Conservation (phyloP, 2,888 invertebrate genomes). For the Tetanocera ferruginea region DNA sequence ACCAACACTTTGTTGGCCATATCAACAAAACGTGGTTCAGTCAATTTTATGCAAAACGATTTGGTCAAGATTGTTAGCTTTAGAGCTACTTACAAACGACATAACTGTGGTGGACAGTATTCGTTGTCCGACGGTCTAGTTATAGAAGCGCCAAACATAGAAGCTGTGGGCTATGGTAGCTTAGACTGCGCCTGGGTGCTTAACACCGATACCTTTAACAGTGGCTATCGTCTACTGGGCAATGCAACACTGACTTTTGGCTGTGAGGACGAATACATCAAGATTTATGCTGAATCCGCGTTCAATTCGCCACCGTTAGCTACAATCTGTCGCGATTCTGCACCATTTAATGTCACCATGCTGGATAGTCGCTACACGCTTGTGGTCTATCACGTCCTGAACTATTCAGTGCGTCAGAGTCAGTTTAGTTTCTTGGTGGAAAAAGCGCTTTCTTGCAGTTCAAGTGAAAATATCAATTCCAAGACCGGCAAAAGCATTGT, state of each 20-base stretch:
- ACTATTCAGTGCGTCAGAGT: conserved; percentile 44
- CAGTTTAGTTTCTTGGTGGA: conserved; percentile 49
- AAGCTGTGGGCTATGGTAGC: conserved; percentile 53
- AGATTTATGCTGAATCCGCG: conserved; percentile 62
- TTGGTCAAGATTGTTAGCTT: conserved; percentile 47
- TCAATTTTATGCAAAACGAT: conserved; percentile 52
- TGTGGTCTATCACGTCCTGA: conserved; percentile 78
- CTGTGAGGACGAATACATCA: conserved; percentile 74
- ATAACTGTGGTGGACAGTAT: conserved; percentile 79
- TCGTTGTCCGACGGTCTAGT: conserved; percentile 59
- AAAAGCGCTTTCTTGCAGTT: conserved; percentile 73
- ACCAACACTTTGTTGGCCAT: conserved; percentile 49
- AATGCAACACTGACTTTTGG: conserved; percentile 72
- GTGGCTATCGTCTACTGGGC: conserved; percentile 63
- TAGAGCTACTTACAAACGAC: conserved; percentile 73
- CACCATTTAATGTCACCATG: conserved; percentile 42
- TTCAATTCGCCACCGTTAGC: conserved; percentile 63
- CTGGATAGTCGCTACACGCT: conserved; percentile 69
- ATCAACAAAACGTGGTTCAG: conserved; percentile 46
- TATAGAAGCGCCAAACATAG: conserved; percentile 64
- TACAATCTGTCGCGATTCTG: conserved; percentile 73
- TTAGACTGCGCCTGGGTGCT: conserved; percentile 83
- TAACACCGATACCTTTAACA: background rate
- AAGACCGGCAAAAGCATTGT: background rate
- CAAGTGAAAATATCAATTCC: background rate